Conservation (phyloP, 2,888 invertebrate genomes). For the Tenthredo notha region DNA sequence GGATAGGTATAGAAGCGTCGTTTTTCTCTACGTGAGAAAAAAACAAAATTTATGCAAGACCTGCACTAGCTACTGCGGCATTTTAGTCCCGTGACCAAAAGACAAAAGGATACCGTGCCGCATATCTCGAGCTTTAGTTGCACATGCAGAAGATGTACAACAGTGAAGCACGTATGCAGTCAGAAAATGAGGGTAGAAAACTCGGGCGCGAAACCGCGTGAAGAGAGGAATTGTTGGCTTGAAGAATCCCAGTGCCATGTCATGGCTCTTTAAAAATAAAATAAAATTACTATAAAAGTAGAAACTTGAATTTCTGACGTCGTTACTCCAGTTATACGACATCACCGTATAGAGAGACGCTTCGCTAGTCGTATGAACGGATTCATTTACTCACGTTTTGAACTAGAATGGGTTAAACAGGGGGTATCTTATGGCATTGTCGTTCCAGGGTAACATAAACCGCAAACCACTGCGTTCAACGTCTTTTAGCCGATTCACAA, state of each 20-base stretch:
- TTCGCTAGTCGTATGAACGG: not conserved
- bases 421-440: not conserved
- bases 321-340: slow-evolving; percentile 34
- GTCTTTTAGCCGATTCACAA: not conserved
- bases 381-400: slow-evolving; percentile 38
- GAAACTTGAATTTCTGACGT: slow-evolving; percentile 15
- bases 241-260: not conserved
- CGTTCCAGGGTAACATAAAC: not conserved
- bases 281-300: slow-evolving; percentile 11
- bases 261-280: slow-evolving; percentile 4
- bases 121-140: slow-evolving; percentile 7
- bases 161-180: slow-evolving; percentile 23
- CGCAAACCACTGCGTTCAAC: not conserved
- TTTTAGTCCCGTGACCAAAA: slow-evolving; percentile 25
- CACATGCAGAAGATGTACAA: slow-evolving; percentile 15
- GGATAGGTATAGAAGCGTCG: not conserved
- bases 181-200: slow-evolving; percentile 5
- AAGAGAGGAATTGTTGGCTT: not conserved
- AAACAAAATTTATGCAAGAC: not conserved
- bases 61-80: not conserved
- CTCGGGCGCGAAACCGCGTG: not conserved
- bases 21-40: slow-evolving; percentile 8
- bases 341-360: not conserved
- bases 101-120: slow-evolving; percentile 20
- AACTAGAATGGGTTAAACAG: not conserved